Evolutionary conservation across 2,888 invertebrate genomes (phyloP).

Genomic region (Galerucella pusilla): DNA sequence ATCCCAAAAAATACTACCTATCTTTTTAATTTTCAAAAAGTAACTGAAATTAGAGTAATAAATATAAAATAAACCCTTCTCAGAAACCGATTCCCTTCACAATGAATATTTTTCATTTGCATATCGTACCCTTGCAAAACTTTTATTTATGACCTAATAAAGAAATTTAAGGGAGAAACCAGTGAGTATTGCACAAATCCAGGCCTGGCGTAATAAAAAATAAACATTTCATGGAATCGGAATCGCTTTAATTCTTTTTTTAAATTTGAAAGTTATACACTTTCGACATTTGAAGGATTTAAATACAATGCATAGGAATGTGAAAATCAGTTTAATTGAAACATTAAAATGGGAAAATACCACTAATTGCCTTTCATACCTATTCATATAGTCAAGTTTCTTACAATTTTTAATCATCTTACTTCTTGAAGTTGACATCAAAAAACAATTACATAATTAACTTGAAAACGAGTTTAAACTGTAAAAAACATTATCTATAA

Average conservation of each 20-base stretch:
- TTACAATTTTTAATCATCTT: too few species aligned
- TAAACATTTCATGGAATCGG: background rate
- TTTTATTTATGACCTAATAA: constrained; percentile 41
- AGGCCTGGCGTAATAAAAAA: background rate
- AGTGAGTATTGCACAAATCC: constrained; percentile 34
- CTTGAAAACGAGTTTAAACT: too few species aligned
- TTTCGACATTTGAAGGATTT: too few species aligned
- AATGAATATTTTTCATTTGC: constrained; percentile 35
- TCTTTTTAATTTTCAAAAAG: constrained; percentile 15
- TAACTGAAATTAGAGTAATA: constrained; percentile 21
- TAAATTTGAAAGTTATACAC: background rate
- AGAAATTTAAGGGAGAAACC: constrained; percentile 33
- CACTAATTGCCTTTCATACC: too few species aligned
- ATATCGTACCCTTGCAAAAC: constrained; percentile 38
- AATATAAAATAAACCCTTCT: constrained; percentile 34
- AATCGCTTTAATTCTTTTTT: background rate
- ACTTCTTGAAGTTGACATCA: too few species aligned
- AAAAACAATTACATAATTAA: too few species aligned
- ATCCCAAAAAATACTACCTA: constrained; percentile 1
- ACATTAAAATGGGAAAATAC: too few species aligned
- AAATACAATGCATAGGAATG: too few species aligned
- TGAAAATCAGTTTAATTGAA: too few species aligned
- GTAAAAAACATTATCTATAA: too few species aligned
- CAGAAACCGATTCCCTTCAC: constrained; percentile 32
- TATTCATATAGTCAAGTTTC: too few species aligned